Evolutionary conservation across 2,113 vertebrate genomes (phyloP).

Genomic region (Coregonus clupeaformis): DNA sequence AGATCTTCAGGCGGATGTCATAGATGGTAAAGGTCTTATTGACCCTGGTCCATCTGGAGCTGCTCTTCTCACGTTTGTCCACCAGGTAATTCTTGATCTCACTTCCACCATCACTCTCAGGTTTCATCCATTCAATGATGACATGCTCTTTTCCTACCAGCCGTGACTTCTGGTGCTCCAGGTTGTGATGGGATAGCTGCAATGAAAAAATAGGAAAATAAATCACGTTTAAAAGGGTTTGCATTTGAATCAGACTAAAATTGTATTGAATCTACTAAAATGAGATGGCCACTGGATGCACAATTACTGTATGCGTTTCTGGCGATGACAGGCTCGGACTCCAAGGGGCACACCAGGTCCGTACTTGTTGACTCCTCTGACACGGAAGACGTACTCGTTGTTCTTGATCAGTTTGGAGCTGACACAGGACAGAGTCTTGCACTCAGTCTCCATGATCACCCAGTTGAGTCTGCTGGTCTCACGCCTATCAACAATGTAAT

Average conservation of each 20-base stretch:
- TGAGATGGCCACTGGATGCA: not conserved
- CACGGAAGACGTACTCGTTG: constrained; percentile 96
- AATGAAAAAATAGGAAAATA: constrained; percentile 25
- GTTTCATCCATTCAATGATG: constrained; percentile 94
- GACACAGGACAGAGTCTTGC: constrained; percentile 87
- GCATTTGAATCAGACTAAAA: too few relatives aligned
- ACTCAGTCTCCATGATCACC: constrained; percentile 92
- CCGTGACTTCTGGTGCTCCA: constrained; percentile 82
- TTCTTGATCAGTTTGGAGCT: constrained; percentile 92
- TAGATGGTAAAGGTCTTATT: constrained; percentile 93
- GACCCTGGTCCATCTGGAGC: constrained; percentile 93
- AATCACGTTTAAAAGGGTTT: too few relatives aligned
- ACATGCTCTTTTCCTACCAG: constrained; percentile 88
- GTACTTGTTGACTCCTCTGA: constrained; percentile 94
- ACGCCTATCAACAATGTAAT: constrained; percentile 92
- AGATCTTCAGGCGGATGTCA: constrained; percentile 94
- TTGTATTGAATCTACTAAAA: not conserved
- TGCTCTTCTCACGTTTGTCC: constrained; percentile 94
- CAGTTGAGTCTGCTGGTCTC: constrained; percentile 98
- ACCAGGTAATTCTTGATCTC: constrained; percentile 95
- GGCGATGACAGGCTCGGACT: constrained; percentile 87
- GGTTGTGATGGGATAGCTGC: constrained; percentile 87
- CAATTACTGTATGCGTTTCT: constrained; percentile 93
- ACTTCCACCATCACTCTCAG: constrained; percentile 92
- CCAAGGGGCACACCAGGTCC: constrained; percentile 88